Conservation (phyloP, 2,113 vertebrate genomes). For the Hepsetus odoe region DNA sequence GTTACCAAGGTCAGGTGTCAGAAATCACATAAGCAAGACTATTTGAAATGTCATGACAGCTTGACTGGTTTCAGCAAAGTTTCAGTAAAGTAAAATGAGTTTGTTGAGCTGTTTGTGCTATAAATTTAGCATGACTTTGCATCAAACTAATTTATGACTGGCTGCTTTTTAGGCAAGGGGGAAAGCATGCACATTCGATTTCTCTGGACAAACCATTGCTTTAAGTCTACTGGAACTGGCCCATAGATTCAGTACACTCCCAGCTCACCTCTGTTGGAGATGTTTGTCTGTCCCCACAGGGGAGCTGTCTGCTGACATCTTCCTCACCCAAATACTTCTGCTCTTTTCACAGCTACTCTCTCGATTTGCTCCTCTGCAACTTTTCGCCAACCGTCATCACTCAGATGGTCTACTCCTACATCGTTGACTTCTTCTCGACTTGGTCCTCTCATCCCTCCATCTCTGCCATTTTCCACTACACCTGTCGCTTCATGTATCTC, state of each 20-base stretch:
- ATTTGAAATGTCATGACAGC: too few relatives aligned
- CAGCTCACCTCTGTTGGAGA: constrained; percentile 69
- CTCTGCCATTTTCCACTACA: constrained; percentile 8
- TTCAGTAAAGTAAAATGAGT: too few relatives aligned
- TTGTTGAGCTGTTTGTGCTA: too few relatives aligned
- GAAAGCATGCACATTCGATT: background rate
- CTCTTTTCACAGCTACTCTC: constrained; percentile 52
- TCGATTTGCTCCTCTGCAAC: constrained; percentile 61
- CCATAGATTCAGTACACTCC: background rate
- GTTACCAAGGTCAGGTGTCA: too few relatives aligned
- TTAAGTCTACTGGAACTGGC: background rate
- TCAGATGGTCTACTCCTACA: constrained; percentile 52
- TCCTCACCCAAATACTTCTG: constrained; percentile 68
- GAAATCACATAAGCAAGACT: too few relatives aligned
- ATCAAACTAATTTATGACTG: too few relatives aligned
- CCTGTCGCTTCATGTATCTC: constrained; percentile 31
- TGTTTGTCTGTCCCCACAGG: constrained; percentile 66
- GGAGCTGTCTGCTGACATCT: constrained; percentile 67
- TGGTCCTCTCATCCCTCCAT: constrained; percentile 38
- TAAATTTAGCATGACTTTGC: too few relatives aligned
- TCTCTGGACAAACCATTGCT: too few relatives aligned
- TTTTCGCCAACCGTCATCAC: constrained; percentile 67
- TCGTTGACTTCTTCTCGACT: constrained; percentile 51
- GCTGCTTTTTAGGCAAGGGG: background rate
- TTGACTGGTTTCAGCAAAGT: too few relatives aligned